These are phyloP conservation scores for Hemiprocne comata DNA, from an alignment of 2,113 vertebrate species.

Conservation along the genomic window DNA sequence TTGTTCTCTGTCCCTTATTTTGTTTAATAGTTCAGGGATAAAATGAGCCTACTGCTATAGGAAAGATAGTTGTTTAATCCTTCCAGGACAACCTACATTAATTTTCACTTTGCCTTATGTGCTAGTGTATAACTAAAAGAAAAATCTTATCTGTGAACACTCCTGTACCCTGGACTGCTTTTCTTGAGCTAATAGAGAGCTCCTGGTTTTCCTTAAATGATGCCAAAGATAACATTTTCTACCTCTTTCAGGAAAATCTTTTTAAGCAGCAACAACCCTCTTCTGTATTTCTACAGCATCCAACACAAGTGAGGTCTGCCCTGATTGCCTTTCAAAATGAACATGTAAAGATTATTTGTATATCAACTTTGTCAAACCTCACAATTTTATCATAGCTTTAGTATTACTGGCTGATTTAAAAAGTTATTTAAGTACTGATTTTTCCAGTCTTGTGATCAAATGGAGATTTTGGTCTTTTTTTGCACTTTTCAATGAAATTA, in stretches of 20 bases:
- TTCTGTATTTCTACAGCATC: background rate
- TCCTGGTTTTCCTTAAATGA: background rate
- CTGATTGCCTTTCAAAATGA: background rate
- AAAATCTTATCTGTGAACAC: background rate
- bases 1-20: constrained; percentile 46
- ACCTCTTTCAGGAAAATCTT: background rate
- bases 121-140: background rate
- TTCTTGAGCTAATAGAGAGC: background rate
- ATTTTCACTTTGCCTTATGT: constrained; percentile 31
- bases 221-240: background rate
- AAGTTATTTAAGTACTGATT: background rate
- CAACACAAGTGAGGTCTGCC: background rate
- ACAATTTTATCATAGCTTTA: background rate
- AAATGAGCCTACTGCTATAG: background rate
- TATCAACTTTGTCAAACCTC: background rate
- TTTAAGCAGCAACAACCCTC: background rate
- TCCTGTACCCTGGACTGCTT: background rate
- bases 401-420: background rate
- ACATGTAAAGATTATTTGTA: background rate
- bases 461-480: background rate
- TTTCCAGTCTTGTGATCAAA: background rate
- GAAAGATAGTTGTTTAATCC: constrained; percentile 12
- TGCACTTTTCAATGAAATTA: background rate
- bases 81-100: background rate
- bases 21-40: constrained; percentile 35